Percentiles rank a stretch among this genome's conserved stretches.
These are phyloP conservation scores for Sebastes steindachneri DNA, from an alignment of 2,797 vertebrate genomes.

Conservation along the genomic window DNA sequence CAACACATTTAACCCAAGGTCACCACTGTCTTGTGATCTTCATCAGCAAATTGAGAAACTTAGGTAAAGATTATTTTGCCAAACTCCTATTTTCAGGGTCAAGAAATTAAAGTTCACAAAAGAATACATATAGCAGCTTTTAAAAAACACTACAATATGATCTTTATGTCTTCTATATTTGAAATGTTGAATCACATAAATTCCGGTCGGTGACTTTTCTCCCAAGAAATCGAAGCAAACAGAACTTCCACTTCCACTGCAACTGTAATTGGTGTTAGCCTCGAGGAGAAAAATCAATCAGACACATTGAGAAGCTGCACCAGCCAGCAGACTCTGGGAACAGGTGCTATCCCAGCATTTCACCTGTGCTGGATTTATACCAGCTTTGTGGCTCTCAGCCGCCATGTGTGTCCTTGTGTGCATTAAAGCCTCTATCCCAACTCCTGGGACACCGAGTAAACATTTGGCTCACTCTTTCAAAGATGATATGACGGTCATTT, in stretches of 20 bases:
- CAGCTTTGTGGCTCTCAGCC: conserved; percentile 2
- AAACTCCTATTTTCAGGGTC: background rate
- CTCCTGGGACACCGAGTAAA: conserved; percentile 15
- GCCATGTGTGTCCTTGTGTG: conserved; percentile 3
- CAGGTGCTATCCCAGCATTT: conserved; percentile 6
- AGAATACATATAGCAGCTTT: background rate
- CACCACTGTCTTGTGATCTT: background rate
- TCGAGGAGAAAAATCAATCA: conserved; percentile 17
- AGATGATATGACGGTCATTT: background rate
- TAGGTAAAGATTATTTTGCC: background rate
- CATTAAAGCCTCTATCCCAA: conserved; percentile 9
- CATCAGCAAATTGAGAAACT: background rate
- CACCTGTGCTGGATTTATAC: conserved; percentile 21
- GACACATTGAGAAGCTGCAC: conserved; percentile 1
- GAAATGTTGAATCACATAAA: background rate
- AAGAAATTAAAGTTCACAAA: background rate
- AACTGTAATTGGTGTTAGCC: background rate
- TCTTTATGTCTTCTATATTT: background rate
- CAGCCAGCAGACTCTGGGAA: background rate
- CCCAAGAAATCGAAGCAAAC: background rate
- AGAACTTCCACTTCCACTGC: background rate
- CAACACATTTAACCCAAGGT: background rate
- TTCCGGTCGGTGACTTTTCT: background rate
- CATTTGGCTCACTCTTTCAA: background rate
- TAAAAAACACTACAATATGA: background rate